A percentile compares a stretch with the other conserved stretches of the same genome.
These are phyloP conservation scores for Brenthis ino DNA, from an alignment of 2,888 invertebrate species.

Conservation along the genomic window DNA sequence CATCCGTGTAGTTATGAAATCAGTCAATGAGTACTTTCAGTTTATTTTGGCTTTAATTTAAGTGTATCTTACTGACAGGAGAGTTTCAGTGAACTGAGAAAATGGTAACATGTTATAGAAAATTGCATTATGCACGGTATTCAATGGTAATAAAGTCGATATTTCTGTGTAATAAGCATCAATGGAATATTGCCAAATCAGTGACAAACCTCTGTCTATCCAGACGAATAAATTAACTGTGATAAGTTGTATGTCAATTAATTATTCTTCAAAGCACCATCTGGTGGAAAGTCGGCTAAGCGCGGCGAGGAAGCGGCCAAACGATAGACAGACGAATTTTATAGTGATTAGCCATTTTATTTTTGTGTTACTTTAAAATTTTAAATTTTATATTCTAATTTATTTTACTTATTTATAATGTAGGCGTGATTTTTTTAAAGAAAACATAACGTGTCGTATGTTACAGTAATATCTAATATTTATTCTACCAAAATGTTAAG, in stretches of 20 bases:
- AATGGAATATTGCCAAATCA: conserved; percentile 74
- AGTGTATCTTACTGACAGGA: conserved; percentile 64
- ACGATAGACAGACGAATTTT: conserved; percentile 56
- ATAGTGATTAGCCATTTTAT: conserved; percentile 44
- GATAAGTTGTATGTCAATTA: conserved; percentile 82
- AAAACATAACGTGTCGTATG: no score
- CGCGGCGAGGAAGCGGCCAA: conserved; percentile 60
- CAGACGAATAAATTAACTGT: conserved; percentile 80
- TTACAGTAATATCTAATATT: no score
- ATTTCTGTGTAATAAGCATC: conserved; percentile 40
- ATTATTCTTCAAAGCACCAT: conserved; percentile 82
- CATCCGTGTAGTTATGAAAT: conserved; percentile 60
- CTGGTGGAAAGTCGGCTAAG: conserved; percentile 63
- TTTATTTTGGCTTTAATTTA: conserved; percentile 77
- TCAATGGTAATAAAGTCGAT: conserved; percentile 33
- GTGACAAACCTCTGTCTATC: conserved; percentile 74
- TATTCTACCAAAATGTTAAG: no score
- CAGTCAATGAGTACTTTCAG: conserved; percentile 62
- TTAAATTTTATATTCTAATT: not conserved
- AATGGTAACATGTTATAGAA: conserved; percentile 37
- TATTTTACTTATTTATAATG: no score
- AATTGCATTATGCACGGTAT: conserved; percentile 45
- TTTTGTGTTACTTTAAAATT: conserved; percentile 4
- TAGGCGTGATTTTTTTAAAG: no score
- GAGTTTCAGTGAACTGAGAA: conserved; percentile 57